Evolutionary conservation across 2,797 vertebrate genomes (phyloP).

Genomic region (Sciurus vulgaris): DNA sequence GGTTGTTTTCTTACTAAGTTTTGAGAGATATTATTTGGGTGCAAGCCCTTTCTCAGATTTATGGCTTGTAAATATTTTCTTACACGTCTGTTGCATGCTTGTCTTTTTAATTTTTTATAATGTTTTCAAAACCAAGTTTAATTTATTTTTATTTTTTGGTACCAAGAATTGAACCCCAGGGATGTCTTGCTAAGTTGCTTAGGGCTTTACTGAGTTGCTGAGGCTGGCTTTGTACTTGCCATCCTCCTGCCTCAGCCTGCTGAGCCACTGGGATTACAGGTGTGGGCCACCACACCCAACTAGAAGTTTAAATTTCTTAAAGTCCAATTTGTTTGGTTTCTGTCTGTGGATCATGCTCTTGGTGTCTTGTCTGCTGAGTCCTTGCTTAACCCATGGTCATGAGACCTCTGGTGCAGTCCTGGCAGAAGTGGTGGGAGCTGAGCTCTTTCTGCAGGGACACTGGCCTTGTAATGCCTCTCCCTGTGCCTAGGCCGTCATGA

Average conservation of each 20-base stretch:
- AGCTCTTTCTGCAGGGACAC: too few species aligned
- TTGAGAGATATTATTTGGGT: not conserved
- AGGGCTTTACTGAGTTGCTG: too few species aligned
- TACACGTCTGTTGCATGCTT: not conserved
- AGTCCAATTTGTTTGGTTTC: not conserved
- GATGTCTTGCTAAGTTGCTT: too few species aligned
- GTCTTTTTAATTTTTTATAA: not conserved
- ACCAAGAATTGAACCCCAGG: too few species aligned
- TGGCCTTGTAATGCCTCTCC: too few species aligned
- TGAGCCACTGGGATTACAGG: too few species aligned
- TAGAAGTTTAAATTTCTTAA: not conserved
- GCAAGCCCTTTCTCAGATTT: not conserved
- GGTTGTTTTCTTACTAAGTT: not conserved
- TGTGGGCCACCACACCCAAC: too few species aligned
- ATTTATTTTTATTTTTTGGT: not conserved
- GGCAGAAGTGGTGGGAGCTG: not conserved
- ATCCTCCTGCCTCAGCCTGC: too few species aligned
- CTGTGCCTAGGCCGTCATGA: too few species aligned
- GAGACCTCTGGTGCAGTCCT: not conserved
- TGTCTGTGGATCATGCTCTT: not conserved
- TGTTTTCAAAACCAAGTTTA: not conserved
- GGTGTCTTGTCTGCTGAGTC: too few species aligned
- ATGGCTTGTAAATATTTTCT: not conserved
- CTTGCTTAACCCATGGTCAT: not conserved
- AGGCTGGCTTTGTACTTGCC: too few species aligned